Conservation (phyloP, 2,888 invertebrate species). For the Scaptomyza tumidula region DNA sequence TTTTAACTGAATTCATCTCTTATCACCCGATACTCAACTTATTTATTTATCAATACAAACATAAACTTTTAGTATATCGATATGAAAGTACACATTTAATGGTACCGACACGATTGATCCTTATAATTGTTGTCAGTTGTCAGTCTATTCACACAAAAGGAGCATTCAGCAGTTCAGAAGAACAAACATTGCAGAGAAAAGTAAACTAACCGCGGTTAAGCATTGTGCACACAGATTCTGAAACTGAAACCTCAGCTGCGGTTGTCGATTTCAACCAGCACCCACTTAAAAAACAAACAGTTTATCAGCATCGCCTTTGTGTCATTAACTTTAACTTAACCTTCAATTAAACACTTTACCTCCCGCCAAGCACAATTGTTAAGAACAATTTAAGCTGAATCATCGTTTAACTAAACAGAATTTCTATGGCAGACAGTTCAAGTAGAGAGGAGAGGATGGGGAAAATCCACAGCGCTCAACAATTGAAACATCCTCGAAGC, state of each 20-base stretch:
- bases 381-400: constrained; percentile 67
- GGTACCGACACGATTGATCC: too few relatives aligned
- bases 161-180: constrained; percentile 1
- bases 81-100: too few relatives aligned
- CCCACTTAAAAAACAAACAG: constrained; percentile 15
- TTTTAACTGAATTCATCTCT: too few relatives aligned
- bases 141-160: neutral
- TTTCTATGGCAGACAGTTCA: constrained; percentile 41
- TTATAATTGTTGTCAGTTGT: too few relatives aligned
- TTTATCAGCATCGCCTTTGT: constrained; percentile 14
- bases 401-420: constrained; percentile 45
- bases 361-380: constrained; percentile 16
- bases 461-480: constrained; percentile 1
- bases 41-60: too few relatives aligned
- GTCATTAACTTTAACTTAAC: constrained; percentile 70
- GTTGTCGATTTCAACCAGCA: neutral
- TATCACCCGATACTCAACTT: too few relatives aligned
- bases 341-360: constrained; percentile 55
- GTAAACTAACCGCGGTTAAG: constrained; percentile 5
- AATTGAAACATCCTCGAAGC: constrained; percentile 35
- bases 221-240: constrained; percentile 12
- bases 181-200: constrained; percentile 5
- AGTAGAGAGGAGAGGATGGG: constrained; percentile 7
- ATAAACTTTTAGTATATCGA: too few relatives aligned
- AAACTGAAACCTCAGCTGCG: constrained; percentile 7